A percentile compares a stretch with the other conserved stretches of the same genome.
Conservation (phyloP, 2,113 vertebrate genomes). For the Myotis davidii region DNA sequence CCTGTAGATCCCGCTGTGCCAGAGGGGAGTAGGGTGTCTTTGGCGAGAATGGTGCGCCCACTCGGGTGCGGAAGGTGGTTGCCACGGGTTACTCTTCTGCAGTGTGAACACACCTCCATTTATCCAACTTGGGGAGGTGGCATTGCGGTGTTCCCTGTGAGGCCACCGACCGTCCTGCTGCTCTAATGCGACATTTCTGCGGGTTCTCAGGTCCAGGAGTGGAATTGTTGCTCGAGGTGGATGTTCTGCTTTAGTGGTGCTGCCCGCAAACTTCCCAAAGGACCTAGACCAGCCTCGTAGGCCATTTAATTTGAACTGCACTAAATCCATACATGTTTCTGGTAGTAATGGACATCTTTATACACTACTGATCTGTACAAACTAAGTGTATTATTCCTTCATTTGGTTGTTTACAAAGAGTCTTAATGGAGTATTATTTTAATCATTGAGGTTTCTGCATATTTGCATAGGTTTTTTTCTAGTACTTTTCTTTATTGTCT, state of each 20-base stretch:
- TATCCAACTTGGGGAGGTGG: neutral
- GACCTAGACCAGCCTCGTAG: neutral
- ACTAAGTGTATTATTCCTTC: neutral
- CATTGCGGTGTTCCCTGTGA: neutral
- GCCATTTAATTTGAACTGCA: neutral
- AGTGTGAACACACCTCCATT: fast-evolving
- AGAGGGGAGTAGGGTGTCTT: too few species aligned
- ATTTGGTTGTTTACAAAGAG: neutral
- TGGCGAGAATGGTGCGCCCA: fast-evolving
- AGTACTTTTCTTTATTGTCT: neutral
- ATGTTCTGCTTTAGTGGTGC: too few species aligned
- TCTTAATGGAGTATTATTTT: neutral
- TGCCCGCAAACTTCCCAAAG: too few species aligned
- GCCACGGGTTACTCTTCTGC: too few species aligned
- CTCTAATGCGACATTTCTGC: neutral
- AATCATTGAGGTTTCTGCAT: neutral
- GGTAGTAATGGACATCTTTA: neutral
- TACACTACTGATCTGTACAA: neutral
- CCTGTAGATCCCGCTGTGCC: fast-evolving
- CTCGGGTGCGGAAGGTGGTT: fast-evolving
- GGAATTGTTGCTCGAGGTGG: fast-evolving
- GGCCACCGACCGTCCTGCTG: fast-evolving
- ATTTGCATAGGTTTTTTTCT: neutral
- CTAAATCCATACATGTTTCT: neutral
- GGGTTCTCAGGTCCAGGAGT: too few species aligned